Conservation (phyloP, 2,113 vertebrate genomes). For the Pseudorasbora parva region DNA sequence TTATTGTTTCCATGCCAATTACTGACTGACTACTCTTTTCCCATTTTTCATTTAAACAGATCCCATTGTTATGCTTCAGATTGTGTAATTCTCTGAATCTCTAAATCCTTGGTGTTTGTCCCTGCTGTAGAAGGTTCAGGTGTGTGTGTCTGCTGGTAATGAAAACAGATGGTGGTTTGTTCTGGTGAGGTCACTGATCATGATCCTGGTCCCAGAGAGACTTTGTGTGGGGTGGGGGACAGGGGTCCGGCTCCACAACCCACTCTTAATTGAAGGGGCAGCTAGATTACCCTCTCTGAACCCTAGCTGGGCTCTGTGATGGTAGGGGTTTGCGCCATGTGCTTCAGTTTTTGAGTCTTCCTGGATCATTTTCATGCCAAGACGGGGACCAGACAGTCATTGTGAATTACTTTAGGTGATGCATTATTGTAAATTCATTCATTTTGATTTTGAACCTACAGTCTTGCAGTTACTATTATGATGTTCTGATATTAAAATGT, state of each 20-base stretch:
- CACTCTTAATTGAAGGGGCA: slow-evolving; percentile 74
- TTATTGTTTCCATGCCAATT: neutral
- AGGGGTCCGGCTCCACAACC: slow-evolving; percentile 64
- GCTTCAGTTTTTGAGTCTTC: slow-evolving; percentile 42
- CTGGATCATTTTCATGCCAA: slow-evolving; percentile 15
- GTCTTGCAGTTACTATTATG: neutral
- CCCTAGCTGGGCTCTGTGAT: slow-evolving; percentile 61
- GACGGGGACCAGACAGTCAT: slow-evolving; percentile 42
- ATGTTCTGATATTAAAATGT: neutral
- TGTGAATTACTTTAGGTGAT: slow-evolving; percentile 9
- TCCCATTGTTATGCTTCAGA: neutral
- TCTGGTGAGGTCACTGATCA: slow-evolving; percentile 68
- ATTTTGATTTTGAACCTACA: neutral
- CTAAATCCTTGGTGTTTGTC: neutral
- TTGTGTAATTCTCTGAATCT: slow-evolving; percentile 1
- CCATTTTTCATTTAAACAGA: neutral
- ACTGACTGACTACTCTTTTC: neutral
- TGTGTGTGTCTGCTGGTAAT: slow-evolving; percentile 12
- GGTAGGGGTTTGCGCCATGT: slow-evolving; percentile 54
- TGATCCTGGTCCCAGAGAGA: slow-evolving; percentile 62
- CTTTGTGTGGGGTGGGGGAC: slow-evolving; percentile 58
- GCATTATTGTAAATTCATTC: neutral
- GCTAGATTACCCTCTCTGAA: slow-evolving; percentile 66
- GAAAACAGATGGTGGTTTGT: slow-evolving; percentile 69
- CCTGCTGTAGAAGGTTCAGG: slow-evolving; percentile 28